Evolutionary conservation across 2,797 vertebrate species (phyloP), one percentile per base, ranked within the genome.

Genomic region (Lepilemur septentrionalis): DNA sequence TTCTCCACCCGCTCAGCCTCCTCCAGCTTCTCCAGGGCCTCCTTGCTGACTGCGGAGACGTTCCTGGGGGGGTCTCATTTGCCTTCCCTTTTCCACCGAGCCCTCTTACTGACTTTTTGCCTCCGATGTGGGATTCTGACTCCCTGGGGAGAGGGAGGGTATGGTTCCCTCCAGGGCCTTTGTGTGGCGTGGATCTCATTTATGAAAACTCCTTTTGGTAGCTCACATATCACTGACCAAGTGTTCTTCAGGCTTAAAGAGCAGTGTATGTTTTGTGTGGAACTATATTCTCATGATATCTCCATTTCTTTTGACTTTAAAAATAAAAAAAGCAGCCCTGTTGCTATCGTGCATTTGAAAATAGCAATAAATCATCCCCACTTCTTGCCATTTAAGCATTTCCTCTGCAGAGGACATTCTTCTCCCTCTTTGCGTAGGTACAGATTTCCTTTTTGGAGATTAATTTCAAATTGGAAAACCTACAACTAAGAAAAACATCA

Each of bases 381-480:
- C 9, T 12, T 38, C 48, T 22, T 69, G 75, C 63, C 4, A 1
- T 20, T 78, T 4, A 35, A 41, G 46, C 25, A 0, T 8, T 10
- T 83, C 46, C 57, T 73, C 61, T 73, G 61, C 32, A n/a, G 81
- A 38, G n/a, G 63, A 17, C 35, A 10, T 41, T 7, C 17, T 10
- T 22, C 35, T 30, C 15, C 38, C 86, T 20, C 72, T 84, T 23
- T 14, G 12, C 48, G 0, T 57, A 30, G 30, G 11, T 35, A 5
- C 38, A 91, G 10, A 46, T 83, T 76, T 94, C 79, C 63, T 75
- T 52, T 57, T 52, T 63, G 43, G 61, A 70, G 30, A 83, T 87
- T 43, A 30, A 76, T 63, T 59, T 93, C 79, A 75, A 59, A 32
- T 63, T 46, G 35, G 15, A 87, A 94, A 91, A 80, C 17, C 41